A percentile compares a stretch with the other conserved stretches of the same genome.
Conservation (phyloP, 2,888 invertebrate species). For the Gortyna flavago region DNA sequence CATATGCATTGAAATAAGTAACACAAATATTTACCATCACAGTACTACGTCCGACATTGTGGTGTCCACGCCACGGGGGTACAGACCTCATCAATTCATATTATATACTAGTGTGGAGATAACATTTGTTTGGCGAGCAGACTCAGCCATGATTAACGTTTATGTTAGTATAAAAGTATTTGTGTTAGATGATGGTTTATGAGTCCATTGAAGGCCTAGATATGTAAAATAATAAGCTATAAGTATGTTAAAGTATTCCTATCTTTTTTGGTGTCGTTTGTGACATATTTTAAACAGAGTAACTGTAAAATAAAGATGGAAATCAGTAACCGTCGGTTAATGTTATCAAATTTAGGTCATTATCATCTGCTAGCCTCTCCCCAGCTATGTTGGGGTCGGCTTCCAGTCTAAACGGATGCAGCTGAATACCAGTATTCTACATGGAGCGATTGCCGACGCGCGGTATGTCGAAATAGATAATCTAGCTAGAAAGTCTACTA, state of each 20-base stretch:
- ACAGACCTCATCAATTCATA: conserved; percentile 52
- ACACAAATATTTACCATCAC: conserved; percentile 15
- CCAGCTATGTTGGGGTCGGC: no score
- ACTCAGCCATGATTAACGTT: conserved; percentile 25
- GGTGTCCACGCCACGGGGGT: conserved; percentile 16
- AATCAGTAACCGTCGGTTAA: background rate
- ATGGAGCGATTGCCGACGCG: no score
- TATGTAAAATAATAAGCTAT: background rate
- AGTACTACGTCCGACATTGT: background rate
- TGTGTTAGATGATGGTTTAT: background rate
- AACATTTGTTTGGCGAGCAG: conserved; percentile 41
- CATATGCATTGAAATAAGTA: no score
- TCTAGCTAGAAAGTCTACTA: background rate
- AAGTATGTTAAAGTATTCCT: no score
- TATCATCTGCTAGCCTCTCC: background rate
- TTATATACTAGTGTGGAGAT: conserved; percentile 29
- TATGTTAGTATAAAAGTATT: conserved; percentile 4
- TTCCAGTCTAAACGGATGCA: no score
- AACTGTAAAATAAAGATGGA: background rate
- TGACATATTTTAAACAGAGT: background rate
- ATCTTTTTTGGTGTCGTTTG: background rate
- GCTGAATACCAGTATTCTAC: no score
- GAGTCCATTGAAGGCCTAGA: background rate
- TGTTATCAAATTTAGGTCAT: background rate
- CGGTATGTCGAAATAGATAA: no score